Evolutionary conservation across 2,888 invertebrate genomes (phyloP).

Genomic region (Drosophila nr. fundita): DNA sequence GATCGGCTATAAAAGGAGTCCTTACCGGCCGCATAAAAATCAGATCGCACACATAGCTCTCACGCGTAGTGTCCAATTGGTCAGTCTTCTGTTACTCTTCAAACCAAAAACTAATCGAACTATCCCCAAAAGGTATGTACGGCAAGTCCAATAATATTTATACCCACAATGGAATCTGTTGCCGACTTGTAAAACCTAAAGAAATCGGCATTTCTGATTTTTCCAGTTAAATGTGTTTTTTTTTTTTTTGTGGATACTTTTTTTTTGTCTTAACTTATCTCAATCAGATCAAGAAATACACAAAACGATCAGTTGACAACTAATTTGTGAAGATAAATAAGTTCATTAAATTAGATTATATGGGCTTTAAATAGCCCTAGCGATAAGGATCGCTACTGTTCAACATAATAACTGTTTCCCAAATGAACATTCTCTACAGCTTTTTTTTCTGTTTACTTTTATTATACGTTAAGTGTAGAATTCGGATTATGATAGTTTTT

Average conservation of each 20-base stretch:
- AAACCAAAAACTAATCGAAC: conserved; percentile 1
- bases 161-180: not conserved
- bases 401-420: not conserved
- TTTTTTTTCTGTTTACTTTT: not conserved
- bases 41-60: conserved; percentile 51
- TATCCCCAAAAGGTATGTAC: conserved; percentile 40
- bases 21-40: conserved; percentile 33
- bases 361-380: not conserved
- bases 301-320: not conserved
- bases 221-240: not conserved
- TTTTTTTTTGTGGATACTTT: too few species aligned
- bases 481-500: not conserved
- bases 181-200: too few species aligned
- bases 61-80: conserved; percentile 38
- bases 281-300: not conserved
- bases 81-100: conserved; percentile 5
- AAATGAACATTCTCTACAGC: not conserved
- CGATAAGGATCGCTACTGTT: conserved; percentile 5
- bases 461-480: not conserved
- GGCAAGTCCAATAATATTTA: not conserved
- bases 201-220: not conserved
- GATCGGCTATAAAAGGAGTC: conserved; percentile 60
- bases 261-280: not conserved
- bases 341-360: not conserved
- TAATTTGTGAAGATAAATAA: conserved; percentile 1